Conservation (phyloP, 2,113 vertebrate genomes). For the Gambusia affinis region DNA sequence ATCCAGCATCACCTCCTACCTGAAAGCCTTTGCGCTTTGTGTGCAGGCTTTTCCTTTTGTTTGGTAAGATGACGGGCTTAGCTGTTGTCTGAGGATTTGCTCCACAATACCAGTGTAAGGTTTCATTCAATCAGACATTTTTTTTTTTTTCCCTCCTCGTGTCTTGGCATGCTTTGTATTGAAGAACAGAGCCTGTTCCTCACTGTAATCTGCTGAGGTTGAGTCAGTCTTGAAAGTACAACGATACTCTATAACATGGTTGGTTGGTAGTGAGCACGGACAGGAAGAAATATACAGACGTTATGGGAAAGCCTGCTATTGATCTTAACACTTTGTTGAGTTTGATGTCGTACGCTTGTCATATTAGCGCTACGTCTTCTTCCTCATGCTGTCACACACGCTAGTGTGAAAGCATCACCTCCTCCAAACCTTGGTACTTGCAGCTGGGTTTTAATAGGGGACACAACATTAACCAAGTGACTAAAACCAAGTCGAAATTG, state of each 20-base stretch:
- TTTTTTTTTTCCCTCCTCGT: slow-evolving; percentile 26
- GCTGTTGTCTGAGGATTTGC: slow-evolving; percentile 58
- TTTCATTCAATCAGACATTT: slow-evolving; percentile 72
- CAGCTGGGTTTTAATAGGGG: neutral
- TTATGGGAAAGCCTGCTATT: slow-evolving; percentile 33
- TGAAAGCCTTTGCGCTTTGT: slow-evolving; percentile 44
- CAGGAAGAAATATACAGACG: slow-evolving; percentile 12
- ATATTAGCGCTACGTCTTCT: neutral
- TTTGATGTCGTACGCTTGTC: slow-evolving; percentile 24
- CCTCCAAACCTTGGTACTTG: neutral
- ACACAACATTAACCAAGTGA: no score
- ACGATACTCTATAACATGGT: slow-evolving; percentile 56
- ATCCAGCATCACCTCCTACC: slow-evolving; percentile 35
- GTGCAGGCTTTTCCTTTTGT: slow-evolving; percentile 35
- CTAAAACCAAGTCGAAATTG: no score
- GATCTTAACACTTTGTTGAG: slow-evolving; percentile 50
- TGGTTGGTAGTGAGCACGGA: slow-evolving; percentile 50
- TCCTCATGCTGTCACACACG: no score
- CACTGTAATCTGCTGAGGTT: slow-evolving; percentile 43
- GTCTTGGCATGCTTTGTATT: slow-evolving; percentile 63
- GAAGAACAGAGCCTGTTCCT: slow-evolving; percentile 48
- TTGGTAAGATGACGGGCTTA: slow-evolving; percentile 42
- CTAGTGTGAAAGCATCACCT: neutral
- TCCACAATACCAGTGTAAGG: slow-evolving; percentile 61
- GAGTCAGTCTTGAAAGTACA: slow-evolving; percentile 56